Evolutionary conservation across 2,113 vertebrate genomes (phyloP).

Genomic region (Thunnus maccoyii): DNA sequence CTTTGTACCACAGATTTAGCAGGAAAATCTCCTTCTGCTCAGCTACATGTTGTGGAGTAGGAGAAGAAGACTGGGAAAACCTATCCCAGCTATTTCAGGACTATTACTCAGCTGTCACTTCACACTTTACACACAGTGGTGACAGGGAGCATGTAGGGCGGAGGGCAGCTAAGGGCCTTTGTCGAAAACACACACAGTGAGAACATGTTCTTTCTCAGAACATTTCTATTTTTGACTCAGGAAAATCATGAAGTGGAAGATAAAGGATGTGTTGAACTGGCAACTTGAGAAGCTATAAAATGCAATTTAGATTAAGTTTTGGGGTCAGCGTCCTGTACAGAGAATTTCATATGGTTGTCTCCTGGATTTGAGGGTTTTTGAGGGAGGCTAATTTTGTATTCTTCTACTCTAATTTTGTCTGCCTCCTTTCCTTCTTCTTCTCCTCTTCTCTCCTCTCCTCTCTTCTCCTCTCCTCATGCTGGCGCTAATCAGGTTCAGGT

Average conservation of each 20-base stretch:
- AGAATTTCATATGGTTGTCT: conserved; percentile 47
- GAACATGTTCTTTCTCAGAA: conserved; percentile 52
- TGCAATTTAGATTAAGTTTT: conserved; percentile 70
- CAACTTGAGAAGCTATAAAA: conserved; percentile 62
- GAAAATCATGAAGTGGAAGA: conserved; percentile 70
- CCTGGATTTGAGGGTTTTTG: conserved; percentile 51
- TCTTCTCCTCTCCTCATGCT: conserved; percentile 1
- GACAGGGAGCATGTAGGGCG: conserved; percentile 72
- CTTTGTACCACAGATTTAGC: conserved; percentile 22
- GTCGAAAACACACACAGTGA: conserved; percentile 60
- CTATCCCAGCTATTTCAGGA: conserved; percentile 79
- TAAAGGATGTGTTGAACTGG: conserved; percentile 67
- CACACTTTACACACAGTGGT: conserved; percentile 80
- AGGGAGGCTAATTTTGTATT: conserved; percentile 57
- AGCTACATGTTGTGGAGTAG: conserved; percentile 32
- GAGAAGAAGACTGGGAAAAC: conserved; percentile 66
- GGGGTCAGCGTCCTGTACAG: conserved; percentile 56
- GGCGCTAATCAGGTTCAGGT: conserved; percentile 87
- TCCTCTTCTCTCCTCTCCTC: conserved; percentile 8
- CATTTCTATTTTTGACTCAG: conserved; percentile 77
- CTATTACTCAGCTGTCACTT: conserved; percentile 85
- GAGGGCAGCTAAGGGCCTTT: conserved; percentile 70
- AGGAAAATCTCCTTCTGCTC: conserved; percentile 47
- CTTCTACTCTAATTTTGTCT: conserved; percentile 29
- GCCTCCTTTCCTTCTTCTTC: background rate